A percentile compares a stretch with the other conserved stretches of the same genome.
phyloP scores from a whole-genome alignment of 1,140 invertebrate genomes.

The Drepana arcuata region DNA sequence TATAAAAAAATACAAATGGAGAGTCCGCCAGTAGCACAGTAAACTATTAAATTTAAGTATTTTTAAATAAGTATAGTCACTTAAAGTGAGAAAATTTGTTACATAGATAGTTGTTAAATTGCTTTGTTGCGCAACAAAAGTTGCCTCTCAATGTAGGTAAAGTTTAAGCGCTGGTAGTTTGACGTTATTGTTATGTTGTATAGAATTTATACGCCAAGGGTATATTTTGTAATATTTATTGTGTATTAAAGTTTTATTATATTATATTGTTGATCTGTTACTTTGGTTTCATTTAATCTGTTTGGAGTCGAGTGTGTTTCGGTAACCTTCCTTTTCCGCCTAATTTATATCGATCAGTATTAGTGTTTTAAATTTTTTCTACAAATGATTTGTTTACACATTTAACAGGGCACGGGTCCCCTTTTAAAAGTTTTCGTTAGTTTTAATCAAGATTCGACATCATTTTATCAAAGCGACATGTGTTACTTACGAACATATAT shows the following conservation, averaged over 20 bases:
- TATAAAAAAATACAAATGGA: no score
- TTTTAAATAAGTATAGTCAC: neutral
- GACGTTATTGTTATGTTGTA: neutral
- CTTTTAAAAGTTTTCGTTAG: no score
- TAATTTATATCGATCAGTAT: no score
- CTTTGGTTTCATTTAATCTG: conserved; percentile 31
- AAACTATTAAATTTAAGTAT: neutral
- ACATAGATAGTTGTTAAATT: neutral
- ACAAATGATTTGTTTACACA: no score
- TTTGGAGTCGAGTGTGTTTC: neutral
- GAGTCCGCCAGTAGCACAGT: no score
- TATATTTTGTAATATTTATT: conserved; percentile 59
- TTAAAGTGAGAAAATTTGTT: neutral
- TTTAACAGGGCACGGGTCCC: no score
- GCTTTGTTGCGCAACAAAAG: no score
- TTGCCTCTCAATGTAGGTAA: no score
- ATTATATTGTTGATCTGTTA: conserved; percentile 52
- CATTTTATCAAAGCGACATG: neutral
- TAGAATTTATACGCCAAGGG: conserved; percentile 18
- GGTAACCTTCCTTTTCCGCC: neutral
- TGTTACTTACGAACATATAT: no score
- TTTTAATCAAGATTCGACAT: neutral
- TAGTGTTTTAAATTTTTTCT: no score
- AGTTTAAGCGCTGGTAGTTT: neutral
- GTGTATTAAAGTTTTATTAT: conserved; percentile 36